Percentiles rank a stretch among this genome's conserved stretches.
phyloP scores from a whole-genome alignment of 2,888 invertebrate species.

The Catotricha subobsoleta region DNA sequence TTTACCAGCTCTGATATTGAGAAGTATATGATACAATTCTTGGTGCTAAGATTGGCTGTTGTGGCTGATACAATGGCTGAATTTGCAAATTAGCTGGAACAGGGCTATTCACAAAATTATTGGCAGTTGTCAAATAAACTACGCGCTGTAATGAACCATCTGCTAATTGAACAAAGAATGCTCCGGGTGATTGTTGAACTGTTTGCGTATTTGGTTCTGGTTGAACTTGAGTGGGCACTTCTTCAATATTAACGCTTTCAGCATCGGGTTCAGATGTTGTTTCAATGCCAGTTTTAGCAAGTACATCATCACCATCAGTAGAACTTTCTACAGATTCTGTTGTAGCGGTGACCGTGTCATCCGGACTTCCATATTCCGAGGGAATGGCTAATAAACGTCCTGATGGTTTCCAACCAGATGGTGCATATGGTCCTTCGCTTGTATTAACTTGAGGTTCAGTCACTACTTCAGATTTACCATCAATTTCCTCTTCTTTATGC shows the following conservation, averaged over 20 bases:
- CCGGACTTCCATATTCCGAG: background rate
- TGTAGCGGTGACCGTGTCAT: background rate
- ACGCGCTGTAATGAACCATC: constrained; percentile 6
- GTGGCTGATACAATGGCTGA: background rate
- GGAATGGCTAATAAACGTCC: constrained; percentile 8
- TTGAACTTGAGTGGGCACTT: background rate
- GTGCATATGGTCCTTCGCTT: constrained; percentile 5
- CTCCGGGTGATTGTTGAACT: background rate
- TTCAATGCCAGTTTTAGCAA: constrained; percentile 1
- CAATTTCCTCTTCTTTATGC: background rate
- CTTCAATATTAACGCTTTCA: constrained; percentile 6
- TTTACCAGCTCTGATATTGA: constrained; percentile 5
- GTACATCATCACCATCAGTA: constrained; percentile 1
- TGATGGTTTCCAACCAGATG: constrained; percentile 9
- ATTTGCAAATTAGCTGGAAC: background rate
- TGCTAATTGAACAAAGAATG: constrained; percentile 6
- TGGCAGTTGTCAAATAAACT: constrained; percentile 1
- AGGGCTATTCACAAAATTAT: background rate
- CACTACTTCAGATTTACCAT: background rate
- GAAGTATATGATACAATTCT: constrained; percentile 2
- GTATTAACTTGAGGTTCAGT: background rate
- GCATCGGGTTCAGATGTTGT: constrained; percentile 5
- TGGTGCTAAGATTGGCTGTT: background rate
- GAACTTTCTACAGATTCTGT: background rate
- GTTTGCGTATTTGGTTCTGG: background rate